Percentiles rank a stretch among this genome's conserved stretches.
These are phyloP conservation scores for Hipparchia sbordonii DNA, from an alignment of 2,888 invertebrate genomes.

Conservation along the genomic window DNA sequence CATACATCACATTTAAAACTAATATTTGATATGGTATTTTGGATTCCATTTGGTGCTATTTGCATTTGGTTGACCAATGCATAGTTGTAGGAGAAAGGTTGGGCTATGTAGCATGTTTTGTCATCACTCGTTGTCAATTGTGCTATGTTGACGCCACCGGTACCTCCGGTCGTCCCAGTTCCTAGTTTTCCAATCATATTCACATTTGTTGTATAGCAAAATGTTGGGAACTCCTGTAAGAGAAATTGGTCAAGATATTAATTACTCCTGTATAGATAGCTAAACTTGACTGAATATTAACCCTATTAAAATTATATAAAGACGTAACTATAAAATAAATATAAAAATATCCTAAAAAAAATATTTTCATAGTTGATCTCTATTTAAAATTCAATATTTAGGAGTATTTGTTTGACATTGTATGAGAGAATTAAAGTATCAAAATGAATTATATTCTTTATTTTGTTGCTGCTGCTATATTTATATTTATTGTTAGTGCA, in stretches of 20 bases:
- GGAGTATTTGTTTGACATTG: too few species aligned
- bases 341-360: too few species aligned
- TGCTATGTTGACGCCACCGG: constrained; percentile 86
- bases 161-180: constrained; percentile 64
- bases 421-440: too few species aligned
- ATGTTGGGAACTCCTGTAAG: constrained; percentile 85
- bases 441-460: too few species aligned
- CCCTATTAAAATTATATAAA: too few species aligned
- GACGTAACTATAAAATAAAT: too few species aligned
- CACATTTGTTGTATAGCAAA: constrained; percentile 87
- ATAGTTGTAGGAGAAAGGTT: constrained; percentile 91
- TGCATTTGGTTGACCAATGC: constrained; percentile 94
- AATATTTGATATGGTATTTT: constrained; percentile 90
- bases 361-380: not conserved
- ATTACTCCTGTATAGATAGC: too few species aligned
- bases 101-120: constrained; percentile 89
- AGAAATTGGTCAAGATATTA: not conserved
- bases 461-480: too few species aligned
- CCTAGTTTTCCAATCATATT: constrained; percentile 87
- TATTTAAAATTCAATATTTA: not conserved
- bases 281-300: too few species aligned
- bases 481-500: too few species aligned
- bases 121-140: constrained; percentile 85
- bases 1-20: constrained; percentile 95
- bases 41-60: constrained; percentile 85